Evolutionary conservation across 2,797 vertebrate genomes (phyloP).

Genomic region (Xiphophorus birchmanni): DNA sequence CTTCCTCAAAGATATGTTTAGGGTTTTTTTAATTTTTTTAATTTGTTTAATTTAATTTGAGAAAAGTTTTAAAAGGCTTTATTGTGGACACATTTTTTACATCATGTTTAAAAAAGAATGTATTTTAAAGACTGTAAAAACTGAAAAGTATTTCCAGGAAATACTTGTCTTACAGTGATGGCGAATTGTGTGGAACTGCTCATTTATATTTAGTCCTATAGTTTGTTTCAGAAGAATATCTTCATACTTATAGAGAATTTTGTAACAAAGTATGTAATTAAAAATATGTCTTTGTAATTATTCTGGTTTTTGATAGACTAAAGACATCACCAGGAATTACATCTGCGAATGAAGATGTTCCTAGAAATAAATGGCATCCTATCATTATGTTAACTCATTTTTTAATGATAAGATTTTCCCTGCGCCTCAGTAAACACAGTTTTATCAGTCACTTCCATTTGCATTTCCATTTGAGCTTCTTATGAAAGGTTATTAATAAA

Average conservation of each 20-base stretch:
- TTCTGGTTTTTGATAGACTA: conserved; percentile 8
- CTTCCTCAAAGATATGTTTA: not conserved
- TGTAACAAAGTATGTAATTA: too few species aligned
- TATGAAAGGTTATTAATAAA: conserved; percentile 40
- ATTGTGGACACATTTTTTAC: not conserved
- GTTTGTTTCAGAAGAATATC: not conserved
- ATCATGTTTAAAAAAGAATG: not conserved
- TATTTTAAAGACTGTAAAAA: not conserved
- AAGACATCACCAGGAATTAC: conserved; percentile 17
- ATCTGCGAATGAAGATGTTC: conserved; percentile 35
- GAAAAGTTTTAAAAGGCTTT: not conserved
- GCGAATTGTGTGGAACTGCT: not conserved
- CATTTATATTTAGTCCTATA: not conserved
- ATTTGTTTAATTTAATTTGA: not conserved
- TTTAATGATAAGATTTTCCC: conserved; percentile 58
- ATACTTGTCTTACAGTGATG: not conserved
- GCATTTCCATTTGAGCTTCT: conserved; percentile 43
- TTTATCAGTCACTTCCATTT: conserved; percentile 49
- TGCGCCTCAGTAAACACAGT: conserved; percentile 58
- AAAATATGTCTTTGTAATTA: conserved; percentile 7
- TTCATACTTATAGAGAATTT: not conserved
- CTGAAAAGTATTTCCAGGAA: not conserved
- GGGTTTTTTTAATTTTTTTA: too few species aligned
- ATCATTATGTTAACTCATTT: conserved; percentile 39
- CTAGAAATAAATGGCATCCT: conserved; percentile 32